Percentiles rank a stretch among this genome's conserved stretches.
These are phyloP conservation scores for Lamprotornis superbus DNA, from an alignment of 2,113 vertebrate genomes.

Conservation along the genomic window DNA sequence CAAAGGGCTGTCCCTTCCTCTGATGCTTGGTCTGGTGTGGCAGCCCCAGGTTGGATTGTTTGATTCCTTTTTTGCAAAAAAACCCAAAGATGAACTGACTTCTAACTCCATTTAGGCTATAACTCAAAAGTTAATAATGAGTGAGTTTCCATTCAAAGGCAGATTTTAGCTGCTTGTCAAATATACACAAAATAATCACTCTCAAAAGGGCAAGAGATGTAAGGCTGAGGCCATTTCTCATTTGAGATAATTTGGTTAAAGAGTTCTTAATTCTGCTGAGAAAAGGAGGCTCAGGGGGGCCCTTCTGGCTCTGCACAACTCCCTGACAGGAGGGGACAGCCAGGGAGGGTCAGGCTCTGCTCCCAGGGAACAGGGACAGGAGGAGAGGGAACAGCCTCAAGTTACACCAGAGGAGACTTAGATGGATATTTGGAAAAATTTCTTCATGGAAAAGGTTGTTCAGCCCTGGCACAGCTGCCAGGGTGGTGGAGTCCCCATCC, in stretches of 20 bases:
- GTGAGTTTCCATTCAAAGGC: background rate
- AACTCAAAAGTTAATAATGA: background rate
- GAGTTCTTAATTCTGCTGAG: background rate
- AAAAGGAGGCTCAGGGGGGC: background rate
- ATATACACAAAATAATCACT: background rate
- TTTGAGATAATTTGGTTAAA: background rate
- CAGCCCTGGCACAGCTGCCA: background rate
- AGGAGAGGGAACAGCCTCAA: accelerated
- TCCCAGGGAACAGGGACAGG: background rate
- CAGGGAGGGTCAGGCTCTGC: accelerated
- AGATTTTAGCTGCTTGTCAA: background rate
- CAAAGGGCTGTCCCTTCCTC: background rate
- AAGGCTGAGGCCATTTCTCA: background rate
- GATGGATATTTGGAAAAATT: background rate
- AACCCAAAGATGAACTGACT: background rate
- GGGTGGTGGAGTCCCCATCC: background rate
- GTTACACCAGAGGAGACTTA: background rate
- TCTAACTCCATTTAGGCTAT: background rate
- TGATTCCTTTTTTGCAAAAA: background rate
- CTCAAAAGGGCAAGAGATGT: background rate
- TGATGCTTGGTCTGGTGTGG: background rate
- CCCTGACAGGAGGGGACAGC: background rate
- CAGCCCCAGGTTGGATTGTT: background rate
- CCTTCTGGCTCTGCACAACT: background rate
- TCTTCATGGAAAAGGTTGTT: accelerated